A percentile compares a stretch with the other conserved stretches of the same genome.
Conservation (phyloP, 2,888 invertebrate species). For the Drosophila kuntzei region DNA sequence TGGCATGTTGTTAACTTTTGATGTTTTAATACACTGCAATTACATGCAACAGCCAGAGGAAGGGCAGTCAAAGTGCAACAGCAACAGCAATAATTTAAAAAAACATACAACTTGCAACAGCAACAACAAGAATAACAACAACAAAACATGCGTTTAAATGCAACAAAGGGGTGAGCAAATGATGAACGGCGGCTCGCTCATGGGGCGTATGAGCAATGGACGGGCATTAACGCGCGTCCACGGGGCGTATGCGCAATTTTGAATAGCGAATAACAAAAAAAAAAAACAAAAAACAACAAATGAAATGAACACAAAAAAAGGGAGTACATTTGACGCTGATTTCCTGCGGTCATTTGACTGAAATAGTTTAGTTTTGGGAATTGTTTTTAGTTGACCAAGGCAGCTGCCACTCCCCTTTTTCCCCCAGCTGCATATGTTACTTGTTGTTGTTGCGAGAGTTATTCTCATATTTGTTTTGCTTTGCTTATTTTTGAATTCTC, state of each 20-base stretch:
- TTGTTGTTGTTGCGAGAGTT: slow-evolving; percentile 7
- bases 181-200: slow-evolving; percentile 58
- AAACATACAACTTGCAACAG: slow-evolving; percentile 37
- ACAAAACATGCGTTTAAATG: slow-evolving; percentile 40
- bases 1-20: slow-evolving; percentile 57
- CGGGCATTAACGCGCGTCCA: slow-evolving; percentile 60
- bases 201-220: slow-evolving; percentile 72
- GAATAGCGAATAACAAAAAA: slow-evolving; percentile 18
- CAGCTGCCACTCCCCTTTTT: neutral
- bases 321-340: slow-evolving; percentile 62
- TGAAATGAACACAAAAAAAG: slow-evolving; percentile 10
- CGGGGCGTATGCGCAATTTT: slow-evolving; percentile 56
- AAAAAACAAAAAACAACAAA: no score
- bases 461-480: slow-evolving; percentile 47
- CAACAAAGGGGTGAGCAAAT: slow-evolving; percentile 45
- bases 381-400: slow-evolving; percentile 44
- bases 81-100: slow-evolving; percentile 58
- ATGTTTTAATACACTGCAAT: slow-evolving; percentile 71
- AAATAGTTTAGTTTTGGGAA: slow-evolving; percentile 61
- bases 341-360: slow-evolving; percentile 67
- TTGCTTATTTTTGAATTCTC: slow-evolving; percentile 45
- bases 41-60: slow-evolving; percentile 34
- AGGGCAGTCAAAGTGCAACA: slow-evolving; percentile 45
- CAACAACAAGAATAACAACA: slow-evolving; percentile 1
- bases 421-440: neutral